Evolutionary conservation across 2,113 vertebrate species (phyloP).

Genomic region (Columba livia): DNA sequence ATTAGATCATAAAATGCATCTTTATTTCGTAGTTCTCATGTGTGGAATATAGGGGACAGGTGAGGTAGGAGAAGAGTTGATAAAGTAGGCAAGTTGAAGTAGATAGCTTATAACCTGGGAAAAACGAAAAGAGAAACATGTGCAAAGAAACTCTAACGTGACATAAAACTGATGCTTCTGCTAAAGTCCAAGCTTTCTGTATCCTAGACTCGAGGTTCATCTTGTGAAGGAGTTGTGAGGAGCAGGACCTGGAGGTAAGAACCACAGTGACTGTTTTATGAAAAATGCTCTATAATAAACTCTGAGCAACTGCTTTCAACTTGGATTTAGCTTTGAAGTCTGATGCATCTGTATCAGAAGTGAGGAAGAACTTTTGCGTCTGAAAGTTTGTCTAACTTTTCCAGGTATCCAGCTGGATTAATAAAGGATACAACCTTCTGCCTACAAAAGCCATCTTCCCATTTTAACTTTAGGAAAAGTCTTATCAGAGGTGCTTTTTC

Average conservation of each 20-base stretch:
- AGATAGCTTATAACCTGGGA: not conserved
- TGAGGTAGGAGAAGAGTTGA: not conserved
- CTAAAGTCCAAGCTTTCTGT: not conserved
- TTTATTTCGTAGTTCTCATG: not conserved
- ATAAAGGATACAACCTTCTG: not conserved
- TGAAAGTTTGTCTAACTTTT: not conserved
- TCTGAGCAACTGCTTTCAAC: not conserved
- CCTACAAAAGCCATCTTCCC: not conserved
- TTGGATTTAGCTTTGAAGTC: not conserved
- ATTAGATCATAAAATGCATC: not conserved
- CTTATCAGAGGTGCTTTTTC: not conserved
- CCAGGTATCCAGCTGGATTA: not conserved
- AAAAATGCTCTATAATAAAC: not conserved
- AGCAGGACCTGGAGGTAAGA: not conserved
- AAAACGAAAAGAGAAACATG: not conserved
- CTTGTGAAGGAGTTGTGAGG: not conserved
- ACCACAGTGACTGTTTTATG: not conserved
- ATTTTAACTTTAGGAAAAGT: not conserved
- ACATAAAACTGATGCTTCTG: not conserved
- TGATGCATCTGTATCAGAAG: not conserved
- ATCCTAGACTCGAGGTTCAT: not conserved
- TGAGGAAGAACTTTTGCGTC: not conserved
- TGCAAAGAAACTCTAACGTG: not conserved
- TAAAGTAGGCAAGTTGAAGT: not conserved
- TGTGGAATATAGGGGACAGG: not conserved